These are phyloP conservation scores for Dermatemys mawii DNA, from an alignment of 2,113 vertebrate species.

Conservation along the genomic window DNA sequence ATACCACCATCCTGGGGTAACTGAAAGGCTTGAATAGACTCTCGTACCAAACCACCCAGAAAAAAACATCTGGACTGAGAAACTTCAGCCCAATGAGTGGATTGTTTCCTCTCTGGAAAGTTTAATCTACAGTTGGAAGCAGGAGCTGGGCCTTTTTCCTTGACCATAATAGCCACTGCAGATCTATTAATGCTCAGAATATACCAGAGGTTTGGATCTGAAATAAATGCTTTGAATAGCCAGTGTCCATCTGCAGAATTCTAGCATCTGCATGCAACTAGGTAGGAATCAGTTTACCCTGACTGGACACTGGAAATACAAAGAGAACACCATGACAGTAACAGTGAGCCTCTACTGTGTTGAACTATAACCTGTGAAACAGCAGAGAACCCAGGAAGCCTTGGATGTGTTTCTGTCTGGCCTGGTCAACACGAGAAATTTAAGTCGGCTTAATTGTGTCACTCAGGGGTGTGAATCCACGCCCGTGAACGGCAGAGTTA, in stretches of 20 bases:
- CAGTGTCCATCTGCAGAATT: background rate
- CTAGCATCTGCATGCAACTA: rapidly evolving
- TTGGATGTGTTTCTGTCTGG: background rate
- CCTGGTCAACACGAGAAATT: background rate
- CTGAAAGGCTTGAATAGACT: background rate
- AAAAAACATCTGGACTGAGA: background rate
- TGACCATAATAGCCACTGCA: rapidly evolving
- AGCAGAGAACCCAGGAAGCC: background rate
- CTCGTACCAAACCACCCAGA: no score
- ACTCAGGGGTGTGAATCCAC: no score
- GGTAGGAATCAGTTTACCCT: rapidly evolving
- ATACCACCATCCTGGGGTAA: background rate
- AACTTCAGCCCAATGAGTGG: background rate
- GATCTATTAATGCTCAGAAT: rapidly evolving
- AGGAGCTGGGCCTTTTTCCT: background rate
- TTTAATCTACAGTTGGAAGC: background rate
- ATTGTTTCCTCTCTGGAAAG: background rate
- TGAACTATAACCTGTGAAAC: background rate
- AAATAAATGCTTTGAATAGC: rapidly evolving
- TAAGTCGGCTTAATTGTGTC: background rate
- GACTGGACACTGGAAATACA: rapidly evolving
- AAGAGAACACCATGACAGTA: background rate
- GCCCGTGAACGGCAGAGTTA: background rate
- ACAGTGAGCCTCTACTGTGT: background rate
- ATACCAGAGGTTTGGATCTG: background rate